Evolutionary conservation across 2,113 vertebrate species (phyloP).

Genomic region (Hassar affinis): DNA sequence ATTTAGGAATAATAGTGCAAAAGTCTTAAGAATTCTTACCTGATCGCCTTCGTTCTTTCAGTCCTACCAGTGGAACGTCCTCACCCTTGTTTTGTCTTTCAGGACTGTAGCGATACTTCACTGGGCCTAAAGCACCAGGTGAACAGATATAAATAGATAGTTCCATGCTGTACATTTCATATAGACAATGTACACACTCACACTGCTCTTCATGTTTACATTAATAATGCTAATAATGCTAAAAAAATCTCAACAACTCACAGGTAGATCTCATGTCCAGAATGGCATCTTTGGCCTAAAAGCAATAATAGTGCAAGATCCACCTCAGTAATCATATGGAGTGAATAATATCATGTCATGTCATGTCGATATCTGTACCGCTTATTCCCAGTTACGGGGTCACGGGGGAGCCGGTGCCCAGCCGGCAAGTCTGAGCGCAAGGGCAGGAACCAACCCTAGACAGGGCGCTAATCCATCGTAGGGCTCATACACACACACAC

Average conservation of each 20-base stretch:
- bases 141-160: not conserved
- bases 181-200: not conserved
- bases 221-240: no score
- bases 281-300: slow-evolving; percentile 87
- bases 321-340: not conserved
- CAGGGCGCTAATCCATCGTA: no score
- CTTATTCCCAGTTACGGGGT: no score
- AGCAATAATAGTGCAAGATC: slow-evolving; percentile 35
- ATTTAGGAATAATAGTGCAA: not conserved
- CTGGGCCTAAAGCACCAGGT: slow-evolving; percentile 66
- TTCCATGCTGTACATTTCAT: not conserved
- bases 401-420: no score
- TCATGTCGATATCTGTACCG: no score
- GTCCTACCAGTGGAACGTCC: slow-evolving; percentile 59
- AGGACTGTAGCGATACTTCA: slow-evolving; percentile 82
- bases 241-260: slow-evolving; percentile 71
- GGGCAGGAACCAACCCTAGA: no score
- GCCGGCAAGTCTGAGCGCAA: no score
- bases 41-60: slow-evolving; percentile 82
- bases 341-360: no score
- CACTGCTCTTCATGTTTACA: not conserved
- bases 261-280: slow-evolving; percentile 87
- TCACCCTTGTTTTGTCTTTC: slow-evolving; percentile 82
- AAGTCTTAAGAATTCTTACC: slow-evolving; percentile 73
- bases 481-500: no score